Evolutionary conservation across 2,888 invertebrate genomes (phyloP), one percentile per base, ranked within the genome.

Genomic region (Clitarchus hookeri): DNA sequence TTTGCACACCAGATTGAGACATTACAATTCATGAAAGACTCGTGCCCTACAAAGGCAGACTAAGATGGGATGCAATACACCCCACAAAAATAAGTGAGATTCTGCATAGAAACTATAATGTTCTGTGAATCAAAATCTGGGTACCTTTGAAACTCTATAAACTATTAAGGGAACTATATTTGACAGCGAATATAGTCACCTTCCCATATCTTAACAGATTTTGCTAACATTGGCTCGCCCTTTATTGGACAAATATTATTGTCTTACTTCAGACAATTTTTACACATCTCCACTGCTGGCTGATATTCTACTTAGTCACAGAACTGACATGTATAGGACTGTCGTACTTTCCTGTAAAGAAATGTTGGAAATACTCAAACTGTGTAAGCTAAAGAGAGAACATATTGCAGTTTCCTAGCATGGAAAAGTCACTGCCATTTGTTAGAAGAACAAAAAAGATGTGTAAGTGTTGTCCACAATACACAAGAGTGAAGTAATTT

Each of bases 391-490:
- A 27, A 26, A 79, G 27, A 79, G 27, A 27, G 79, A 23, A n/a
- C n/a, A 27, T 13, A 79, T 26, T 3, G 27, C 13, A 26, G 79
- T 0, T 13, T 25, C 27, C 13, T 8, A 25, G 27, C 79, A 13
- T 79, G 25, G 79, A 79, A 79, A 79, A 79, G 79, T 27, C 13
- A 79, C 79, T 79, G 25, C 79, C 23, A 79, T 79, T 19, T 13
- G 25, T 26, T 79, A n/a, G 79, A 79, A 79, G 79, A n/a, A 79
- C 79, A 79, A 79, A 13, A 79, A 79, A 79, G 79, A 79, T 27
- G 23, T 79, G 26, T 26, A 12, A 8, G 6, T 77, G 77, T 25
- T 77, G 12, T 79, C 79, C 12, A 79, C 79, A 12, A 79, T 23
- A n/a, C 25, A 79, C 79, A 16, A 79, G 0, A 27, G 25, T 79